Evolutionary conservation across 2,888 invertebrate species (phyloP), one percentile per base, ranked within the genome.

Genomic region (Cloeon dipterum): DNA sequence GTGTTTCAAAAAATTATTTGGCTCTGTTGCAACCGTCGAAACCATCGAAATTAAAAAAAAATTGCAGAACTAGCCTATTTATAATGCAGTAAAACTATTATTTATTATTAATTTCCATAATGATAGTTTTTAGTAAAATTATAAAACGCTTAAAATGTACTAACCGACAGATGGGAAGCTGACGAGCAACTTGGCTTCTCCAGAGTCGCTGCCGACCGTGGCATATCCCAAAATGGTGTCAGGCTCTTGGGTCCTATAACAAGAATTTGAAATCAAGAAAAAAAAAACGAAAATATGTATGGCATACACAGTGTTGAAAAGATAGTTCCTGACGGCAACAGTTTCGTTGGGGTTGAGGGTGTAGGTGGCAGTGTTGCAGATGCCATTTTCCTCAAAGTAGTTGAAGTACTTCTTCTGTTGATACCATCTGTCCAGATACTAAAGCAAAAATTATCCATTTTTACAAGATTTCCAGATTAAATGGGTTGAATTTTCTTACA

Each of bases 361-460:
- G 53, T 79, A 79, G 52, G 73, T 75, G 8, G 75, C 71, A 48
- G 70, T 69, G 40, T 78, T 74, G 51, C 81, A 81, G 41, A 75
- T 65, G 36, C 70, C 68, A 3, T 70, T 74, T 10, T 76, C 61
- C 53, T 79, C 79, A 7, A 70, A 66, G 42, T 77, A 63, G 20
- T 75, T 72, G 55, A 78, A 78, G 55, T 75, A 77, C 41, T 76
- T 62, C 54, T 79, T 78, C 2, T 71, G 65, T 54, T 79, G 79
- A 49, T 72, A 77, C 79, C 81, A 81, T 38, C 68, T 64, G 13
- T 79, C 81, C 47, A 76, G 51, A 54, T 74, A 79, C 52, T 69
- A 58, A 2, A n/a, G n/a, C n/a, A n/a, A n/a, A n/a, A n/a, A n/a
- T n/a, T n/a, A n/a, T n/a, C n/a, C n/a, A n/a, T n/a, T n/a, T n/a